Base-by-base conservation (phyloP, 2,888 invertebrate genomes). In the Minunthozetes semirufus region DNA sequence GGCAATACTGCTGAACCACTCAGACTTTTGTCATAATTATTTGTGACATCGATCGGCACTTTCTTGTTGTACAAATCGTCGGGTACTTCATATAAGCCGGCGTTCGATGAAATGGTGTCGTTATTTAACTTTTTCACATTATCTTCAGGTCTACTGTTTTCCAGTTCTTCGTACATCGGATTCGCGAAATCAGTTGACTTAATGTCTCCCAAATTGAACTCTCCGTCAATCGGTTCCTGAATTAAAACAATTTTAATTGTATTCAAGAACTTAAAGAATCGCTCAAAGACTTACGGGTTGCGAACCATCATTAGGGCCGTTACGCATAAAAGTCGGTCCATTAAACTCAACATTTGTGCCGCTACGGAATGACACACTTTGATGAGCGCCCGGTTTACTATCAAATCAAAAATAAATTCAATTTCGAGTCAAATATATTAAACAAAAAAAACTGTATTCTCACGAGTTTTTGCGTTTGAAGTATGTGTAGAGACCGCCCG, bases 291-390 rank as follows among this genome's bases (percentile, higher is more conserved):
- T 75, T 77, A 80, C 80, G 75, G 77, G 77, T 61, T 76, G 76
- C 22, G 76, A 73, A 42, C 76, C 78, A 72, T 80, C 80, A 11
- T 78, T 74, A 15, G 77, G 76, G 1, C 79, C 80, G 75, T 80
- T 79, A 27, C 75, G 76, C 78, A 79, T 79, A 71, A 80, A 80
- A 6, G 84, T 82, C 19, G 86, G 84, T 22, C 75, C 72, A 50
- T 88, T 88, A 84, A 94, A 94, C 84, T 94, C 94, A 61, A 94
- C 94, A 84, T 94, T 94, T 73, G 93, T 93, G 73, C 94, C 94
- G 82, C 91, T 93, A 38, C 94, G 87, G 87, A 94, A 94, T 68
- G 93, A 93, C 22, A 94, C 94, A 82, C 92, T 93, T 83, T 92
- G 93, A 75, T 92, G 92, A 76, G 72, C 22, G 38, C 89, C 88